Percentiles rank a stretch among this genome's conserved stretches.
Evolutionary conservation across 1,140 invertebrate genomes (phyloP).

Genomic region (Meloidogyne hapla): DNA sequence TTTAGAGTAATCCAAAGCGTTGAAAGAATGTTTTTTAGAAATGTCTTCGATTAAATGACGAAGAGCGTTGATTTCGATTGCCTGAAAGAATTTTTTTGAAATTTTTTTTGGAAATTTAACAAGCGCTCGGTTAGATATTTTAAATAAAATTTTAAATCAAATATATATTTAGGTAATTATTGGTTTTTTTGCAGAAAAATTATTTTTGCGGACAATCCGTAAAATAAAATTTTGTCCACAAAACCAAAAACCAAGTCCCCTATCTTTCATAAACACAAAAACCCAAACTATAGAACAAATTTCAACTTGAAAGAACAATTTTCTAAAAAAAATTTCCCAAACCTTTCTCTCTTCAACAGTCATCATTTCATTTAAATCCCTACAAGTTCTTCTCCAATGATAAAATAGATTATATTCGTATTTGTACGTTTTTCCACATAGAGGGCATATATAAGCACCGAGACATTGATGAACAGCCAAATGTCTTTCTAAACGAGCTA

Average conservation of each 20-base stretch:
- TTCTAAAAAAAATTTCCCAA: background rate
- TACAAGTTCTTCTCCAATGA: slow-evolving; percentile 60
- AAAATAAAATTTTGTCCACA: too few relatives aligned
- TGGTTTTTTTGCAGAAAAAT: too few relatives aligned
- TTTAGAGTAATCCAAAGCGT: background rate
- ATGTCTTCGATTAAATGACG: slow-evolving; percentile 58
- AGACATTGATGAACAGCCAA: slow-evolving; percentile 61
- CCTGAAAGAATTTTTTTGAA: slow-evolving; percentile 15
- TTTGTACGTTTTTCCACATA: slow-evolving; percentile 61
- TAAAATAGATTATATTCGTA: slow-evolving; percentile 60
- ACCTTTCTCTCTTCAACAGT: slow-evolving; percentile 38
- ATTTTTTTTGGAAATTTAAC: background rate
- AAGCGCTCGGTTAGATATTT: too few relatives aligned
- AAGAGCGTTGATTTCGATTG: slow-evolving; percentile 54
- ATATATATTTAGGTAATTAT: too few relatives aligned
- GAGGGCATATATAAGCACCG: slow-evolving; percentile 55
- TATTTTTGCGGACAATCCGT: too few relatives aligned
- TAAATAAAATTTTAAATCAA: too few relatives aligned
- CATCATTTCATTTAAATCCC: slow-evolving; percentile 55
- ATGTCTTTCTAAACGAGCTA: slow-evolving; percentile 56
- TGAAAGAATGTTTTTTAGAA: slow-evolving; percentile 40
- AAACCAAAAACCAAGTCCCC: too few relatives aligned
- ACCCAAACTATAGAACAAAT: too few relatives aligned
- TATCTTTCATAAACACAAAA: too few relatives aligned
- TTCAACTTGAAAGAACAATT: too few relatives aligned